Base-by-base conservation (phyloP, 2,797 vertebrate species). In the Macroramphosus scolopax region DNA sequence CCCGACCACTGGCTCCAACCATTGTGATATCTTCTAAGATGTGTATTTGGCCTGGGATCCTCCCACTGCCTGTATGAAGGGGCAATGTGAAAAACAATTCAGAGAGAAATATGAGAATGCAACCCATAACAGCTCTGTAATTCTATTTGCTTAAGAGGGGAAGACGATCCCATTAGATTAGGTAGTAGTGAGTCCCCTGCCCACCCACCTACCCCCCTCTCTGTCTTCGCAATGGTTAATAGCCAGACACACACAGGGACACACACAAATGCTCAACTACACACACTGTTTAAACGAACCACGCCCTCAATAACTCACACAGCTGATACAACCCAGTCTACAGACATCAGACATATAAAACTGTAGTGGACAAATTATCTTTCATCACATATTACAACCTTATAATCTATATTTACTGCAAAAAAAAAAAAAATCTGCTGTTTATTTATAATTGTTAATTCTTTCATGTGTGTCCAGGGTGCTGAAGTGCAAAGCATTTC, bases 101-200 rank as follows among this genome's bases (percentile, higher is more conserved):
- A 53, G 24, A 59, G 17, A 57, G 82, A 85, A 88, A 87, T 76
- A 41, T 69, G 86, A 88, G 83, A 85, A 77, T 72, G 75, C 68
- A 62, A 53, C 68, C 68, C 63, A 74, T 80, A 73, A 82, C 78
- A 71, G 75, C 76, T 80, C 60, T 59, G 36, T 86, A 88, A 88
- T 87, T 65, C 12, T 56, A 84, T 88, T 87, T 85, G 33, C 68
- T 79, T 73, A 49, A 55, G 68, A 80, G 75, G 72, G 72, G 46
- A 62, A 68, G 78, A 70, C 84, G 72, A 83, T 84, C 68, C 59
- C 46, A 85, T 88, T 86, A 85, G 51, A 75, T 75, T 63, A 75
- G 75, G 58, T 74, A 61, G 75, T 74, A 73, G 71, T 77, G 72
- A 84, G 75, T 77, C 56, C 39, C 56, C 45, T 64, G n/a, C n/a